Percentiles rank a stretch among this genome's conserved stretches.
Evolutionary conservation across 2,888 invertebrate species (phyloP).

Genomic region (Netelia inedita): DNA sequence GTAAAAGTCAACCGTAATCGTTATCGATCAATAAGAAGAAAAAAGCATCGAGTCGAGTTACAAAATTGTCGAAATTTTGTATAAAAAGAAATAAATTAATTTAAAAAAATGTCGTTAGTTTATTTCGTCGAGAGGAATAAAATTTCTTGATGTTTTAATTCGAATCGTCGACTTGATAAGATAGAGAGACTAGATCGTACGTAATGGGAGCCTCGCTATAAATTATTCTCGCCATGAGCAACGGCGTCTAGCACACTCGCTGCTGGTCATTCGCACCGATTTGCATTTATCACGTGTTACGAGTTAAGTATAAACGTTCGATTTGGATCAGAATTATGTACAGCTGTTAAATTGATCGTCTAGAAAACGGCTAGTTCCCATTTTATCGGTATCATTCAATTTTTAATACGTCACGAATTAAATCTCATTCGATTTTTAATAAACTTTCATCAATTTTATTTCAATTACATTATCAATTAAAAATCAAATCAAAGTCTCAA

Average conservation of each 20-base stretch:
- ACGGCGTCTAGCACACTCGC: constrained; percentile 14
- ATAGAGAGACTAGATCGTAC: constrained; percentile 1
- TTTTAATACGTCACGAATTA: too few relatives aligned
- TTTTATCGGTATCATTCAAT: too few relatives aligned
- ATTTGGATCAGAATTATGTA: constrained; percentile 8
- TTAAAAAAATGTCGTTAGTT: not conserved
- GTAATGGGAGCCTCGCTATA: constrained; percentile 6
- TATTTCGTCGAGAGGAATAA: not conserved
- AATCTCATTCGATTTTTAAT: too few relatives aligned
- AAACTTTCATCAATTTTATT: not conserved
- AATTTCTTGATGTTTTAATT: not conserved
- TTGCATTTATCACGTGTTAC: constrained; percentile 37
- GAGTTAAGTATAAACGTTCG: not conserved
- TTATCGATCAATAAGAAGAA: too few relatives aligned
- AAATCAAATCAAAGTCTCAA: not conserved
- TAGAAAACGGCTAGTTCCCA: too few relatives aligned
- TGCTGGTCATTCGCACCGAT: constrained; percentile 46
- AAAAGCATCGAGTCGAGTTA: too few relatives aligned
- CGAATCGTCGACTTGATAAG: too few relatives aligned
- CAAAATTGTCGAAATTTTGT: too few relatives aligned
- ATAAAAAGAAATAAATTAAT: too few relatives aligned
- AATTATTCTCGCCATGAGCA: constrained; percentile 15
- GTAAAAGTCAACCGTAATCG: too few relatives aligned
- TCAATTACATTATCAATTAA: not conserved
- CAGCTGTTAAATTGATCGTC: constrained; percentile 7